Evolutionary conservation across 1,140 invertebrate species (phyloP).

Genomic region (Nylanderia fulva): DNA sequence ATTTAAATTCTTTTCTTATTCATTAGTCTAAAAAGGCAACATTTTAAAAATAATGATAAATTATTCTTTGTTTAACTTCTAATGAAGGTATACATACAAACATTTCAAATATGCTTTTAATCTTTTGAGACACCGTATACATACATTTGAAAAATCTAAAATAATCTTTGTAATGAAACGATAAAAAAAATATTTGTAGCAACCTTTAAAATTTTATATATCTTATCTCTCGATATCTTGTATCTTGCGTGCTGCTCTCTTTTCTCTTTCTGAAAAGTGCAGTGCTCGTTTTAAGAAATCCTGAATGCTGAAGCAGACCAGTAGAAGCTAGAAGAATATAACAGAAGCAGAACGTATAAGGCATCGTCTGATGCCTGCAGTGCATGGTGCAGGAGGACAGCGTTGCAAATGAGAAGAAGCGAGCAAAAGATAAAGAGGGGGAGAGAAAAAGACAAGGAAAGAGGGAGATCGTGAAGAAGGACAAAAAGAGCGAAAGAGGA

Average conservation of each 20-base stretch:
- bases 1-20: neutral
- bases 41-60: neutral
- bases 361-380: slow-evolving; percentile 21
- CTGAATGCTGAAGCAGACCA: slow-evolving; percentile 16
- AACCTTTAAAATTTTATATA: slow-evolving; percentile 38
- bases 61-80: neutral
- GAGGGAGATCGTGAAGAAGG: slow-evolving; percentile 12
- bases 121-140: neutral
- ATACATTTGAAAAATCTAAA: slow-evolving; percentile 19
- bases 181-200: slow-evolving; percentile 14
- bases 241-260: neutral
- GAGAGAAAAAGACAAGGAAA: slow-evolving; percentile 25
- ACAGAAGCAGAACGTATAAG: slow-evolving; percentile 40
- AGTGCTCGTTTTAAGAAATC: slow-evolving; percentile 25
- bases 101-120: neutral
- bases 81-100: neutral
- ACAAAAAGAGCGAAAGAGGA: neutral
- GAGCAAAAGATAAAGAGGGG: neutral
- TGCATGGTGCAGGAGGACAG: slow-evolving; percentile 43
- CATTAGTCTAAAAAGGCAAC: neutral
- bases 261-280: neutral
- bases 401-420: slow-evolving; percentile 30
- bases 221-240: too few species aligned
- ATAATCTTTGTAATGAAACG: neutral
- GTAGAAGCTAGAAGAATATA: slow-evolving; percentile 30